Base-by-base conservation (phyloP, 2,888 invertebrate genomes). In the Julus scandinavius region DNA sequence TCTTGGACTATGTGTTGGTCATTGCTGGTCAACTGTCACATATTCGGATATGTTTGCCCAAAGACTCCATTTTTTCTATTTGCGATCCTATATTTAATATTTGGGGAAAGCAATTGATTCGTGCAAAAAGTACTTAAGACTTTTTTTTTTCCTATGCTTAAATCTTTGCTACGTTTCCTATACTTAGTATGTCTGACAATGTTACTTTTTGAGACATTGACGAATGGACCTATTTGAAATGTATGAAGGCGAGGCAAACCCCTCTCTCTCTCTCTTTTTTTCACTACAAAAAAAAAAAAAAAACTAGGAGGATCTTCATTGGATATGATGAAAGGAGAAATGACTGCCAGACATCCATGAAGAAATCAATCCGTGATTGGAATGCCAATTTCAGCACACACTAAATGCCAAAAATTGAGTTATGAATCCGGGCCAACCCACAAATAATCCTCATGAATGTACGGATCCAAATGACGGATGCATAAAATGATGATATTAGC, bases 351-450 rank as follows among this genome's bases (percentile, higher is more conserved):
- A 72, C 72, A 72, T 29, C n/a, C n/a, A 72, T n/a, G 29, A 29
- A 72, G 72, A 72, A 72, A 72, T 72, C 72, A 72, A 72, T 72
- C 72, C 72, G 72, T 72, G 72, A 72, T 72, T 72, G 72, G 72
- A 72, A 72, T 72, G 29, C 72, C 72, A 72, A 72, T 72, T 72
- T 72, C 72, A 29, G 72, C 11, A 5, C 11, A 29, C 72, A 72
- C 13, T 72, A 72, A 72, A 72, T 72, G 72, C 72, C 72, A 72
- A 72, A 63, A 72, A 29, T 72, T 72, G 72, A 72, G 72, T 72
- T 72, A 72, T 72, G 72, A 72, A 72, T 72, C 72, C 72, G 11
- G 29, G 9, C 72, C 72, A 72, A 72, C 72, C 11, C 72, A 72
- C 72, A n/a, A 29, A 72, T 72, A 72, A 72, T 72, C 72, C 72